phyloP scores from a whole-genome alignment of 2,888 invertebrate genomes.

The Harpagoxenus sublaevis region DNA sequence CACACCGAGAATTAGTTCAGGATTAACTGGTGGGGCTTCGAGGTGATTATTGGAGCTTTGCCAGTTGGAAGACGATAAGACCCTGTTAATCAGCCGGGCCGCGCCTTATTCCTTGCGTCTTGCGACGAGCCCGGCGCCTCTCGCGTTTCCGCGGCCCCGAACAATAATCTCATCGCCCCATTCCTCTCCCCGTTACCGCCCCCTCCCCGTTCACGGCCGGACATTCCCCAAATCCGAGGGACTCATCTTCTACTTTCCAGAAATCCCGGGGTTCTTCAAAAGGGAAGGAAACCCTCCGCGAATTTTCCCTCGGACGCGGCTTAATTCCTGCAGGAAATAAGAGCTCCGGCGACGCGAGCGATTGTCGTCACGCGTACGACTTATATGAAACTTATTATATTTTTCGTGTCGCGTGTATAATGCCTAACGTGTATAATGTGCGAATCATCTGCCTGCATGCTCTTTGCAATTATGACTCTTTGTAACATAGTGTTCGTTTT shows the following conservation, averaged over 20 bases:
- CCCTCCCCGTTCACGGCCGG: not conserved
- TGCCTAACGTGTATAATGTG: not conserved
- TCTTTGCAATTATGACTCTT: conserved; percentile 8
- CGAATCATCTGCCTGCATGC: not conserved
- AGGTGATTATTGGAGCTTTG: conserved; percentile 84
- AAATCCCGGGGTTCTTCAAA: conserved; percentile 55
- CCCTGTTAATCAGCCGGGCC: conserved; percentile 80
- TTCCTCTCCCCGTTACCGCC: not conserved
- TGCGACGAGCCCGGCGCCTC: conserved; percentile 31
- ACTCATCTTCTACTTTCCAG: conserved; percentile 62
- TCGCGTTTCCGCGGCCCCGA: conserved; percentile 20
- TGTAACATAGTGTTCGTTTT: not conserved
- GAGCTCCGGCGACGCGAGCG: not conserved
- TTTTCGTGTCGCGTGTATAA: not conserved
- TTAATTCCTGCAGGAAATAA: conserved; percentile 7
- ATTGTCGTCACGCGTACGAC: conserved; percentile 22
- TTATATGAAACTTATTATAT: conserved; percentile 1
- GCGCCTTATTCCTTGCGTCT: conserved; percentile 58
- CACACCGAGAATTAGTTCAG: conserved; percentile 82
- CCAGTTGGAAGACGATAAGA: conserved; percentile 83
- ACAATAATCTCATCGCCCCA: conserved; percentile 42
- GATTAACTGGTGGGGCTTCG: conserved; percentile 84
- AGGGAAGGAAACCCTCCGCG: conserved; percentile 30
- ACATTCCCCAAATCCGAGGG: conserved; percentile 56
- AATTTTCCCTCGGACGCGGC: conserved; percentile 38